Conservation (phyloP, 1,140 invertebrate species). For the Megathymus violae region DNA sequence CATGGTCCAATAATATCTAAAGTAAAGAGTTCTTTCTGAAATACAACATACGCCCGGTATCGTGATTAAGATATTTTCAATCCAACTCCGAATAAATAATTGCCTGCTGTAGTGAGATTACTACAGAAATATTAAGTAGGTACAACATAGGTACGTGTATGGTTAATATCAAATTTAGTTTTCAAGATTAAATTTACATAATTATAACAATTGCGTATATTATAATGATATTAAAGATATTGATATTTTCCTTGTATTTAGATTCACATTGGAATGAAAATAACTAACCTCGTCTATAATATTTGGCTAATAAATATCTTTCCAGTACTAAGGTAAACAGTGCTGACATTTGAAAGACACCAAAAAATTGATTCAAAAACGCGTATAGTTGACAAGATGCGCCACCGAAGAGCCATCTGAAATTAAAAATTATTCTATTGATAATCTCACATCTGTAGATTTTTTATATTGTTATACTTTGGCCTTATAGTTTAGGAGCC, state of each 20-base stretch:
- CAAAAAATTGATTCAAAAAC: conserved; percentile 82
- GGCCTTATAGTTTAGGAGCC: no score
- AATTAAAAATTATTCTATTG: conserved; percentile 55
- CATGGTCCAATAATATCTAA: conserved; percentile 72
- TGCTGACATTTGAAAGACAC: conserved; percentile 81
- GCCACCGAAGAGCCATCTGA: conserved; percentile 82
- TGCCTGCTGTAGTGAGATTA: no score
- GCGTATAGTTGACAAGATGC: conserved; percentile 81
- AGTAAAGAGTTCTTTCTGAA: conserved; percentile 75
- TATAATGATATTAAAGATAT: no score
- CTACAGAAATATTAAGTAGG: no score
- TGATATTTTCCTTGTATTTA: no score
- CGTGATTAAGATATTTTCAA: neutral
- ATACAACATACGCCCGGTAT: conserved; percentile 37
- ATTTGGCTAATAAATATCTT: conserved; percentile 75
- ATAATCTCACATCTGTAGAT: no score
- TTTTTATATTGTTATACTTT: no score
- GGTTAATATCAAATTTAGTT: no score
- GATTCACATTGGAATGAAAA: no score
- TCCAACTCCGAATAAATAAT: neutral
- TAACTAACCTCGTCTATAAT: conserved; percentile 73
- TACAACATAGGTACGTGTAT: no score
- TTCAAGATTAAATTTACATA: no score
- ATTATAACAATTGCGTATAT: no score
- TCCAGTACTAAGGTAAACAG: conserved; percentile 77